Base-by-base conservation (phyloP, 2,888 invertebrate genomes). In the Notocelia uddmanniana region DNA sequence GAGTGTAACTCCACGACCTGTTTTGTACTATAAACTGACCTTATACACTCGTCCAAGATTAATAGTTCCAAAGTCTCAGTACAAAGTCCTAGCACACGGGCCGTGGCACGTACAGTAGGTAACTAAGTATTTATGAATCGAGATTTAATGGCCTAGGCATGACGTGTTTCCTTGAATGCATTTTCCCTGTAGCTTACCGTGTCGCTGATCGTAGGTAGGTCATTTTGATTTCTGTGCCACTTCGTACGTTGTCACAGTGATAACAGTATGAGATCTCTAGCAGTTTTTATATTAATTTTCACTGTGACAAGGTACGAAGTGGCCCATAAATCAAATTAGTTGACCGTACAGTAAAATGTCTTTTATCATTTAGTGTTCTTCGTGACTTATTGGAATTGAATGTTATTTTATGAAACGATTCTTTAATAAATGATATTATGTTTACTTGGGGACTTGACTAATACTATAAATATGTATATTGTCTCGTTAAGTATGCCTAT, bases 131-230 rank as follows among this genome's bases (percentile, higher is more conserved):
- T 37, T 41, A 58, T 23, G 21, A 59, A 41, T 41, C 19, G 23
- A 55, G 55, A 55, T 26, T 26, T 26, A 59, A 21, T 54, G 54
- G 37, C 64, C 64, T 64, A 64, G 64, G 19, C 18, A 3, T 50
- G 64, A 37, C 64, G 64, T n/a, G 50, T 34, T 64, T 57, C 57
- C 57, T 58, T 57, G 64, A 37, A 54, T 23, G 21, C 37, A 54
- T 64, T 64, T 64, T 21, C 64, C 23, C 11, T 62, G 23, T 23
- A 5, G 13, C 6, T 18, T 31, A 18, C 23, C 13, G 18, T 62
- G n/a, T n/a, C n/a, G n/a, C n/a, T n/a, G n/a, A n/a, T n/a, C n/a
- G n/a, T n/a, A n/a, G n/a, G n/a, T n/a, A n/a, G n/a, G n/a, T n/a
- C n/a, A n/a, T n/a, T n/a, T n/a, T n/a, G n/a, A n/a, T n/a, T n/a